Conservation (phyloP, 2,797 vertebrate species). For the Falco rusticolus region DNA sequence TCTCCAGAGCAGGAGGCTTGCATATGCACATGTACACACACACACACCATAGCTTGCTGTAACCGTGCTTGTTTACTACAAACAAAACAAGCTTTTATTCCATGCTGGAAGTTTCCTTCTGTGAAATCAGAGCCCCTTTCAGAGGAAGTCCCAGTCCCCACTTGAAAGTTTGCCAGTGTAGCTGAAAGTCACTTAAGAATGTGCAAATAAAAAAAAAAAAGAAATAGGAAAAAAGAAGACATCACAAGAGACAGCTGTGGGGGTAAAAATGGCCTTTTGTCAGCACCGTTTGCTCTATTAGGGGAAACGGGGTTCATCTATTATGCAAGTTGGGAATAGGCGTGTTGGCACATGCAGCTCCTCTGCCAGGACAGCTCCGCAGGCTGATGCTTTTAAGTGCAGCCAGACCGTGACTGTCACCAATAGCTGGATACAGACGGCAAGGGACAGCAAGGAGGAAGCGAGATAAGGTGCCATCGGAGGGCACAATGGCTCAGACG, state of each 20-base stretch:
- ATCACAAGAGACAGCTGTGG: neutral
- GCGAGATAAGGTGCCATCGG: slow-evolving; percentile 13
- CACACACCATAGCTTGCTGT: neutral
- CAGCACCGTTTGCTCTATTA: neutral
- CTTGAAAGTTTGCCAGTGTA: slow-evolving; percentile 47
- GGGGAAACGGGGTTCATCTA: slow-evolving; percentile 5
- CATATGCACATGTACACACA: neutral
- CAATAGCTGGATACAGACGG: neutral
- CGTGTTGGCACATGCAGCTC: neutral
- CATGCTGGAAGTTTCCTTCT: slow-evolving; percentile 11
- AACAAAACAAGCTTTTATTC: slow-evolving; percentile 54
- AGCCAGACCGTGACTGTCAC: neutral
- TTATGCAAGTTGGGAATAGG: neutral
- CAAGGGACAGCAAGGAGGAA: neutral
- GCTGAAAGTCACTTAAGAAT: slow-evolving; percentile 32
- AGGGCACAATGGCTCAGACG: neutral
- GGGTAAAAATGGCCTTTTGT: slow-evolving; percentile 38
- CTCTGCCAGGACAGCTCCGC: neutral
- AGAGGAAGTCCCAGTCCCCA: slow-evolving; percentile 7
- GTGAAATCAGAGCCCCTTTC: slow-evolving; percentile 44
- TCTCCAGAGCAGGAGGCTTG: neutral
- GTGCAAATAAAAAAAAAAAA: neutral
- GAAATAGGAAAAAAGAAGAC: neutral
- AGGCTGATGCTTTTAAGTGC: neutral
- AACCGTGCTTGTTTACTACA: slow-evolving; percentile 47